Evolutionary conservation across 2,797 vertebrate genomes (phyloP).

Genomic region (Muscicapa striata): DNA sequence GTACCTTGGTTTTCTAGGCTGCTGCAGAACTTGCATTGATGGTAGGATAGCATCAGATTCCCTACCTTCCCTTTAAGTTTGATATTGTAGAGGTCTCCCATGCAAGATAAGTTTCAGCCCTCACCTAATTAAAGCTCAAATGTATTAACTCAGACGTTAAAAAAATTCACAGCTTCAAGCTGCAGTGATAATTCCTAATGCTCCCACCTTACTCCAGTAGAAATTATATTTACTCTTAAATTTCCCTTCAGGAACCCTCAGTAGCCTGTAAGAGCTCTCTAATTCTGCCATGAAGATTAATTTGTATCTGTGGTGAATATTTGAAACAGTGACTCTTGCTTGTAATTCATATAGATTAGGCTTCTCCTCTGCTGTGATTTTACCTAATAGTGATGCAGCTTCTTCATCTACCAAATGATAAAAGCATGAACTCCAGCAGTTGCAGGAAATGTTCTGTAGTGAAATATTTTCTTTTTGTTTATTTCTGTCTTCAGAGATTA

Average conservation of each 20-base stretch:
- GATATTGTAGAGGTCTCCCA: background rate
- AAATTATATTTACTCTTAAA: background rate
- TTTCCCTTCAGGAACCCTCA: background rate
- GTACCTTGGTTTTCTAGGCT: background rate
- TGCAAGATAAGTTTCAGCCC: background rate
- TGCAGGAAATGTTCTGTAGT: slow-evolving; percentile 16
- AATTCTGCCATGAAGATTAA: background rate
- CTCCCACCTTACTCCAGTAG: background rate
- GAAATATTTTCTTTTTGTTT: background rate
- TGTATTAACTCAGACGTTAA: background rate
- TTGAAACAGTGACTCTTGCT: background rate
- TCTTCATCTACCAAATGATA: background rate
- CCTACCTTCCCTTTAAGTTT: background rate
- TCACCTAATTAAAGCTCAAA: background rate
- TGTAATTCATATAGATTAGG: background rate
- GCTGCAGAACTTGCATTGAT: background rate
- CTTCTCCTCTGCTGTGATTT: background rate
- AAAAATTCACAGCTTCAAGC: background rate
- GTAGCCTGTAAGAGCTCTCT: background rate
- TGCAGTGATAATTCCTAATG: background rate
- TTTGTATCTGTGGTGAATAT: background rate
- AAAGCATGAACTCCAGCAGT: background rate
- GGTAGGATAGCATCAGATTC: background rate
- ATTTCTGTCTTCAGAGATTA: background rate
- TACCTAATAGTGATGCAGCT: background rate